A percentile compares a stretch with the other conserved stretches of the same genome.
Evolutionary conservation across 2,113 vertebrate genomes (phyloP).

Genomic region (Anguilla rostrata): DNA sequence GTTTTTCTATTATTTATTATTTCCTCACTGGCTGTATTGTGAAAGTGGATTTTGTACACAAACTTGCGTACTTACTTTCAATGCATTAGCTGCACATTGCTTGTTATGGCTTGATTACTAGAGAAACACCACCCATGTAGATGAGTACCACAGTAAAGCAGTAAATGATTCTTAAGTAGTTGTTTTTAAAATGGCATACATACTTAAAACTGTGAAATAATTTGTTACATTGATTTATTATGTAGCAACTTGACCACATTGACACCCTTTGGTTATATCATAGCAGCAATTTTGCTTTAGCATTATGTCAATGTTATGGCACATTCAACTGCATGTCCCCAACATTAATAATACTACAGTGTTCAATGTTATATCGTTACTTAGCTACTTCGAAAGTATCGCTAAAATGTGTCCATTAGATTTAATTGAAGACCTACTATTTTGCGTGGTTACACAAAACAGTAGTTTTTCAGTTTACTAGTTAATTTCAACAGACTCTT

Average conservation of each 20-base stretch:
- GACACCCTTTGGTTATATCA: too few relatives aligned
- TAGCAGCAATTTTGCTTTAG: background rate
- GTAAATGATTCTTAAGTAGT: background rate
- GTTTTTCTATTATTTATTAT: background rate
- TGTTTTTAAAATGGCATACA: background rate
- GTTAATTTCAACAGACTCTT: too few relatives aligned
- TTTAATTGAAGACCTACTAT: background rate
- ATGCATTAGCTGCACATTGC: background rate
- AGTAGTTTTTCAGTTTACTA: background rate
- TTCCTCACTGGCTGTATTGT: too few relatives aligned
- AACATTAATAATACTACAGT: background rate
- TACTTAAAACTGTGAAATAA: background rate
- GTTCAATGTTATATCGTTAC: background rate
- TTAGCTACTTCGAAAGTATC: background rate
- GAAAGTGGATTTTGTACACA: too few relatives aligned
- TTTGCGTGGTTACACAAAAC: background rate
- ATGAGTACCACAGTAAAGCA: too few relatives aligned
- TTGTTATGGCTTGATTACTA: background rate
- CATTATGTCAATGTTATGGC: background rate
- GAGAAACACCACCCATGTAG: background rate
- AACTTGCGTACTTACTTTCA: too few relatives aligned
- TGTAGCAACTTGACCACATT: background rate
- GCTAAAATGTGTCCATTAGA: background rate
- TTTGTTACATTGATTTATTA: background rate
- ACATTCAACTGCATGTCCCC: too few relatives aligned